Evolutionary conservation across 1,140 invertebrate genomes (phyloP).

Genomic region (Argopecten irradians): DNA sequence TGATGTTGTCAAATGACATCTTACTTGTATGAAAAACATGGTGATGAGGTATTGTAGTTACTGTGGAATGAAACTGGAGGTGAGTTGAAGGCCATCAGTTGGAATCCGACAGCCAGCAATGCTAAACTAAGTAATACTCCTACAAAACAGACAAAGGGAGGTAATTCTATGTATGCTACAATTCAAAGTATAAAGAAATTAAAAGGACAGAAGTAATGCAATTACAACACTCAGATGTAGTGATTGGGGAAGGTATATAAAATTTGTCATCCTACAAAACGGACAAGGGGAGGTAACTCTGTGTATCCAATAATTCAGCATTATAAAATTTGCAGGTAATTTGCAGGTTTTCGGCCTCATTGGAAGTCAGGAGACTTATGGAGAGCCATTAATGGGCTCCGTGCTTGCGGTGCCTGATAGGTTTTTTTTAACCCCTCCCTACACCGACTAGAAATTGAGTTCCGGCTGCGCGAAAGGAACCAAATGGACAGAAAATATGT

Average conservation of each 20-base stretch:
- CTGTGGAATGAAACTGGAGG: constrained; percentile 72
- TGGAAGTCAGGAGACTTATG: too few relatives aligned
- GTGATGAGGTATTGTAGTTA: constrained; percentile 15
- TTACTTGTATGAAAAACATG: constrained; percentile 58
- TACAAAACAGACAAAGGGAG: constrained; percentile 49
- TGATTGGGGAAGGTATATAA: not conserved
- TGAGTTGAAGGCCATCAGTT: constrained; percentile 76
- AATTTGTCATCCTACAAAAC: constrained; percentile 69
- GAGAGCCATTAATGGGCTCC: too few relatives aligned
- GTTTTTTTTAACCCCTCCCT: too few relatives aligned
- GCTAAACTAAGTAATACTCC: constrained; percentile 78
- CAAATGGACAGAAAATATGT: too few relatives aligned
- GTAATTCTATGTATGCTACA: not conserved
- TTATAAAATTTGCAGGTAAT: too few relatives aligned
- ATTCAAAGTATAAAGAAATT: not conserved
- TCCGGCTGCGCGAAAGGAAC: too few relatives aligned
- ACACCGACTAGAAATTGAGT: too few relatives aligned
- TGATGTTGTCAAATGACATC: not conserved
- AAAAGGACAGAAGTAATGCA: too few relatives aligned
- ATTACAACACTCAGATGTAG: not conserved
- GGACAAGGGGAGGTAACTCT: not conserved
- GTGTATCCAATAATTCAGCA: not conserved
- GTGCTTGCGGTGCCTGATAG: too few relatives aligned
- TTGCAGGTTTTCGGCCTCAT: too few relatives aligned
- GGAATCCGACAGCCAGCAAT: constrained; percentile 79